Evolutionary conservation across 2,113 vertebrate genomes (phyloP).

Genomic region (Girardinichthys multiradiatus): DNA sequence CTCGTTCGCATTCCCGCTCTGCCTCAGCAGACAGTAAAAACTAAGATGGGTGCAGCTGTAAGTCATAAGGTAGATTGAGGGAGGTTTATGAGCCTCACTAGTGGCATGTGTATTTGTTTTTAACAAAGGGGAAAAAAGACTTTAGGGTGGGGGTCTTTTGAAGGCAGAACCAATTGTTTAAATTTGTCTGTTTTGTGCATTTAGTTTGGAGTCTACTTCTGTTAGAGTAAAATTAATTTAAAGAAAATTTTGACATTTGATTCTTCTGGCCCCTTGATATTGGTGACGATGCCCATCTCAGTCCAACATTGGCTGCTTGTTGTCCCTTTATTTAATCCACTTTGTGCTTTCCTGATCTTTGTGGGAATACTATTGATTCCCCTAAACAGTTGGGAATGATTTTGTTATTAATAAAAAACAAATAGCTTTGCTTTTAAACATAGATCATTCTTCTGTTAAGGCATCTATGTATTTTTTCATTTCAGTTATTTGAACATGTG

Average conservation of each 20-base stretch:
- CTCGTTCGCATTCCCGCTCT: slow-evolving; percentile 60
- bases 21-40: slow-evolving; percentile 79
- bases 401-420: slow-evolving; percentile 12
- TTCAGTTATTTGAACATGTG: slow-evolving; percentile 26
- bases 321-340: slow-evolving; percentile 40
- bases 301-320: neutral
- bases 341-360: slow-evolving; percentile 10
- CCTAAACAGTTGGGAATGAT: neutral
- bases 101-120: slow-evolving; percentile 16
- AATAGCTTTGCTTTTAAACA: slow-evolving; percentile 37
- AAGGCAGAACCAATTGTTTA: neutral
- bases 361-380: slow-evolving; percentile 1
- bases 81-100: slow-evolving; percentile 14
- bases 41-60: slow-evolving; percentile 46
- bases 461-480: slow-evolving; percentile 12
- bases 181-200: neutral
- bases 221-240: slow-evolving; percentile 3
- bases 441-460: slow-evolving; percentile 46
- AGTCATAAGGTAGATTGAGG: slow-evolving; percentile 39
- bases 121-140: slow-evolving; percentile 34
- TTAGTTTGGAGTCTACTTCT: slow-evolving; percentile 33
- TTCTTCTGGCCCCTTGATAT: slow-evolving; percentile 12
- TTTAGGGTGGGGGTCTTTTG: slow-evolving; percentile 8
- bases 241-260: no score
- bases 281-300: neutral